Conservation (phyloP, 2,113 vertebrate genomes). For the Pantherophis guttatus region DNA sequence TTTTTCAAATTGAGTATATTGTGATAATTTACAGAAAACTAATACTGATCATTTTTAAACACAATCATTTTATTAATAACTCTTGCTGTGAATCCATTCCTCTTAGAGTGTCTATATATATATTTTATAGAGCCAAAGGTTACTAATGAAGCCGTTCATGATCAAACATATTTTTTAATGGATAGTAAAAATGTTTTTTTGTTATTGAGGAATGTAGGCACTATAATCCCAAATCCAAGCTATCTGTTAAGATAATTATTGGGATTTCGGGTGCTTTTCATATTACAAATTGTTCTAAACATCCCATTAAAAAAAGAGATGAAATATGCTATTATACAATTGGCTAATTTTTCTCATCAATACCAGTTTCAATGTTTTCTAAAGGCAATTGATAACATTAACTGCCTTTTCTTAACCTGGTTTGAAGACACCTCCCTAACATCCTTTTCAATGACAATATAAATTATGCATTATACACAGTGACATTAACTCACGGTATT, state of each 20-base stretch:
- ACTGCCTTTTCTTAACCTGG: constrained; percentile 51
- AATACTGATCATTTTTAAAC: constrained; percentile 57
- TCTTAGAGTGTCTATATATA: constrained; percentile 69
- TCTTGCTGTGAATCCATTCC: constrained; percentile 75
- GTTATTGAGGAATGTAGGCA: constrained; percentile 35
- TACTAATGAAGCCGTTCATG: constrained; percentile 15
- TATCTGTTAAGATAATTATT: constrained; percentile 43
- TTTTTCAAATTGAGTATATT: neutral
- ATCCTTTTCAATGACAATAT: constrained; percentile 52
- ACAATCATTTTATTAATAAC: constrained; percentile 58
- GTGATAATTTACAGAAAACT: constrained; percentile 66
- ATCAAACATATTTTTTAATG: neutral
- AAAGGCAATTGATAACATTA: constrained; percentile 35
- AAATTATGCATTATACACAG: constrained; percentile 57
- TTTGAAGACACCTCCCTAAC: constrained; percentile 46
- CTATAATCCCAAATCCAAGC: constrained; percentile 42
- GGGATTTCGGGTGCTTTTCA: constrained; percentile 41
- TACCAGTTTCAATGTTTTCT: constrained; percentile 41
- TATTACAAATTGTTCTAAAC: constrained; percentile 19
- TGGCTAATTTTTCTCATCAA: constrained; percentile 5
- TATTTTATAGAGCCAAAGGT: constrained; percentile 56
- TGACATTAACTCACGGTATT: constrained; percentile 27
- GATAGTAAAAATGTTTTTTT: constrained; percentile 37
- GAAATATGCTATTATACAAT: constrained; percentile 43
- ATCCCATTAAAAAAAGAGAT: constrained; percentile 23